phyloP scores from a whole-genome alignment of 2,888 invertebrate genomes.

The Orchesella flavescens region DNA sequence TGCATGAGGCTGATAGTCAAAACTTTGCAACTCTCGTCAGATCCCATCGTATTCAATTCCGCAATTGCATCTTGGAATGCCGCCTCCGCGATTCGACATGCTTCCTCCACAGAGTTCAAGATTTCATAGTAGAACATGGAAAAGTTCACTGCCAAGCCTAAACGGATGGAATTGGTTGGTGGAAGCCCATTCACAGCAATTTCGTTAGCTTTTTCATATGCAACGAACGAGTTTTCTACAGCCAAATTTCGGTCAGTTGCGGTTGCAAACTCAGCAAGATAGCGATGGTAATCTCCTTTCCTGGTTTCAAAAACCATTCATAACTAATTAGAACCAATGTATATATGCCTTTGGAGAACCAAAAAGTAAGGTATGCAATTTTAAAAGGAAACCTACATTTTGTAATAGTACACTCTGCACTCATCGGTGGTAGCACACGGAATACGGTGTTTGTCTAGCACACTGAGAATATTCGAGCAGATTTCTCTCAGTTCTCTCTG shows the following conservation, averaged over 20 bases:
- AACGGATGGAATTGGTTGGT: constrained; percentile 97
- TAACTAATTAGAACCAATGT: too few relatives aligned
- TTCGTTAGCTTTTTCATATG: constrained; percentile 92
- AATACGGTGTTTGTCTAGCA: constrained; percentile 95
- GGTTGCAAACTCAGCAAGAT: constrained; percentile 98
- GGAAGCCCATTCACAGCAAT: constrained; percentile 97
- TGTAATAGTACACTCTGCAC: constrained; percentile 98
- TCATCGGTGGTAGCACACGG: constrained; percentile 94
- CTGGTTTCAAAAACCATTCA: too few relatives aligned
- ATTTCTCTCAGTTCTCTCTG: constrained; percentile 97
- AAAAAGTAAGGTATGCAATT: neutral
- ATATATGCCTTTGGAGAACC: too few relatives aligned
- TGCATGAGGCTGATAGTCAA: constrained; percentile 99
- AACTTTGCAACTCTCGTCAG: constrained; percentile 99
- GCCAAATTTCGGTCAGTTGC: constrained; percentile 97
- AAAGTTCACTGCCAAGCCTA: constrained; percentile 98
- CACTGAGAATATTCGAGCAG: constrained; percentile 95
- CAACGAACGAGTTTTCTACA: constrained; percentile 95
- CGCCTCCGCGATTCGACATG: too few relatives aligned
- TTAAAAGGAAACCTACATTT: constrained; percentile 90
- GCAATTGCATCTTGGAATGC: constrained; percentile 99
- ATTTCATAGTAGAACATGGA: constrained; percentile 99
- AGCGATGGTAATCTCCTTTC: too few relatives aligned
- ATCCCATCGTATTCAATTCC: constrained; percentile 96
- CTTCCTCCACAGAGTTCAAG: constrained; percentile 97